phyloP scores from a whole-genome alignment of 2,797 vertebrate species.

The Agapornis canus region DNA sequence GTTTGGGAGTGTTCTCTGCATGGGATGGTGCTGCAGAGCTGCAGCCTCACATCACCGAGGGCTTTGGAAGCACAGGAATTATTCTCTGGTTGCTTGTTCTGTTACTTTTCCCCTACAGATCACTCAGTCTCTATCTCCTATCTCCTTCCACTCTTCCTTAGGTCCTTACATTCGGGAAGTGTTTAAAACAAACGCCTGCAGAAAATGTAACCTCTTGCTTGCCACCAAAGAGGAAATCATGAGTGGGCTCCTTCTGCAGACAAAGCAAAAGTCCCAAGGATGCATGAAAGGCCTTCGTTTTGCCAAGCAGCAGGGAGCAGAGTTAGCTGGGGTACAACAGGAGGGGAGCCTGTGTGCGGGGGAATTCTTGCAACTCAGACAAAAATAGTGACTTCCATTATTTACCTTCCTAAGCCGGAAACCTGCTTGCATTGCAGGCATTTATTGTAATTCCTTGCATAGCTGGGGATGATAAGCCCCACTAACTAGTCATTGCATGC shows the following conservation, averaged over 20 bases:
- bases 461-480: slow-evolving; percentile 63
- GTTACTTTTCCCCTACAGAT: background rate
- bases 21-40: background rate
- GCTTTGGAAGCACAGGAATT: background rate
- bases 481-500: slow-evolving; percentile 59
- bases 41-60: background rate
- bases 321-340: background rate
- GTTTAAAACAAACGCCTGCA: background rate
- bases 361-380: slow-evolving; percentile 56
- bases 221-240: background rate
- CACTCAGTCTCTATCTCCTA: fast-evolving
- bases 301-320: background rate
- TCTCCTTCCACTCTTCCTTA: background rate
- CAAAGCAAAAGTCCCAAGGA: slow-evolving; percentile 13
- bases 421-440: slow-evolving; percentile 64
- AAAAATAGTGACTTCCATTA: slow-evolving; percentile 67
- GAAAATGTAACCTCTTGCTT: background rate
- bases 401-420: slow-evolving; percentile 57
- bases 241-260: background rate
- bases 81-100: background rate
- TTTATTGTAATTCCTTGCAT: slow-evolving; percentile 66
- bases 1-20: background rate
- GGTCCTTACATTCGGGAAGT: background rate
- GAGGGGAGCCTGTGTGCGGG: background rate
- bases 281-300: slow-evolving; percentile 39